These are phyloP conservation scores for Trachymyrmex cornetzi DNA, from an alignment of 1,140 invertebrate genomes.

Conservation along the genomic window DNA sequence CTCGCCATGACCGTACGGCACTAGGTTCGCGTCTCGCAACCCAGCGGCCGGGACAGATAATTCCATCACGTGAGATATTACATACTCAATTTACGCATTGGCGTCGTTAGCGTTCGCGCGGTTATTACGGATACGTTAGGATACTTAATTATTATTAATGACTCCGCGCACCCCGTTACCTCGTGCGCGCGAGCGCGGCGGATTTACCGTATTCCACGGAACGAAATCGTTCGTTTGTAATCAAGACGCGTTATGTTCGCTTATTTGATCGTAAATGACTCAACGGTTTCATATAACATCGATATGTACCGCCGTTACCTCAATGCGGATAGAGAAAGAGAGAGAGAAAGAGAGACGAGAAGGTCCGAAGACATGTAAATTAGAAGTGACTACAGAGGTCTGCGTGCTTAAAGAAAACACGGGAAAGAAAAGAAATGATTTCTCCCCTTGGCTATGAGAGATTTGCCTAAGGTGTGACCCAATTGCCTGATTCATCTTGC, in stretches of 20 bases:
- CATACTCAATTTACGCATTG: conserved; percentile 47
- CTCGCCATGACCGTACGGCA: not conserved
- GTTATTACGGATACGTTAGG: conserved; percentile 57
- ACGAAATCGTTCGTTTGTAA: conserved; percentile 49
- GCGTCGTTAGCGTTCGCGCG: conserved; percentile 49
- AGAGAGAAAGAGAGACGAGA: not conserved
- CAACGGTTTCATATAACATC: conserved; percentile 53
- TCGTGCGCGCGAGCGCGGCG: not conserved
- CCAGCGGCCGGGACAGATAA: conserved; percentile 21
- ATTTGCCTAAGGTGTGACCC: conserved; percentile 47
- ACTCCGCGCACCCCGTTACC: conserved; percentile 30
- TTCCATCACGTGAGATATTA: conserved; percentile 40
- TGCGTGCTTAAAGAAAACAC: not conserved
- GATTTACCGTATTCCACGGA: conserved; percentile 39
- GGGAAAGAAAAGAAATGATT: conserved; percentile 15
- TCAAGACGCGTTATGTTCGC: conserved; percentile 56
- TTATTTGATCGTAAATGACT: conserved; percentile 57
- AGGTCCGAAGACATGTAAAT: conserved; percentile 24
- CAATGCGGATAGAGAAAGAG: not conserved
- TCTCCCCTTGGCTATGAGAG: conserved; percentile 16
- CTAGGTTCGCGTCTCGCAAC: too few species aligned
- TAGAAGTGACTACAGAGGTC: not conserved
- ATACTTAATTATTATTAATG: conserved; percentile 61
- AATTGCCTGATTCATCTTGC: conserved; percentile 47
- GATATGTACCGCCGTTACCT: conserved; percentile 30